Percentiles rank a stretch among this genome's conserved stretches.
Evolutionary conservation across 2,113 vertebrate species (phyloP).

Genomic region (Ia io): DNA sequence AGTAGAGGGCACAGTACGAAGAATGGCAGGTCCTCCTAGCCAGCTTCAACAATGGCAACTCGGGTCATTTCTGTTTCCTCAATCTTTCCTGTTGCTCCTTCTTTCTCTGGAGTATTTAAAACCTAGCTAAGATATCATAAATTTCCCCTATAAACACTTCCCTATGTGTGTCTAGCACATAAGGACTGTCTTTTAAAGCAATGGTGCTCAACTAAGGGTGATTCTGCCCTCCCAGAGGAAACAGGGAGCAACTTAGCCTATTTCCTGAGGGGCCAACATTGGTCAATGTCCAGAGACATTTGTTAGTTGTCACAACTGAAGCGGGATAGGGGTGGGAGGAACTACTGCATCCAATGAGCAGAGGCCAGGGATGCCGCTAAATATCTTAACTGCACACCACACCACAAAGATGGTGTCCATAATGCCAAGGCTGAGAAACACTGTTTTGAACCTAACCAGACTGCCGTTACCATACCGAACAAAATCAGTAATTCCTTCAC

Average conservation of each 20-base stretch:
- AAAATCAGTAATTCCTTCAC: fast-evolving
- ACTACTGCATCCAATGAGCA: too few species aligned
- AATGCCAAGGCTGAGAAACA: background rate
- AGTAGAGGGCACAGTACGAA: fast-evolving
- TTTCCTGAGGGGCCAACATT: background rate
- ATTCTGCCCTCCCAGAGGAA: background rate
- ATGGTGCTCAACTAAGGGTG: background rate
- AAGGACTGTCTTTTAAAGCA: background rate
- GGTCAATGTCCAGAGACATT: background rate
- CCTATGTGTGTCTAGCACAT: background rate
- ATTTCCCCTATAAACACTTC: background rate
- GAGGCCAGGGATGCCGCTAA: too few species aligned
- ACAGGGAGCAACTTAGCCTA: background rate
- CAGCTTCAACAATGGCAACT: background rate
- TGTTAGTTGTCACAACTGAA: background rate
- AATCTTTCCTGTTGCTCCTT: background rate
- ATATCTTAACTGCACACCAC: fast-evolving
- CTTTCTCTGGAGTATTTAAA: background rate
- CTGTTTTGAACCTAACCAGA: too few species aligned
- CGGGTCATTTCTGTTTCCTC: background rate
- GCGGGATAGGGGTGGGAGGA: background rate
- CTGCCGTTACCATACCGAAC: too few species aligned
- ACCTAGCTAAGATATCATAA: background rate
- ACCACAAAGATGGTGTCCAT: fast-evolving
- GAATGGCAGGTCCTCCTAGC: background rate